Percentiles rank a stretch among this genome's conserved stretches.
Evolutionary conservation across 2,888 invertebrate species (phyloP).

Genomic region (Bhutanitis thaidina): DNA sequence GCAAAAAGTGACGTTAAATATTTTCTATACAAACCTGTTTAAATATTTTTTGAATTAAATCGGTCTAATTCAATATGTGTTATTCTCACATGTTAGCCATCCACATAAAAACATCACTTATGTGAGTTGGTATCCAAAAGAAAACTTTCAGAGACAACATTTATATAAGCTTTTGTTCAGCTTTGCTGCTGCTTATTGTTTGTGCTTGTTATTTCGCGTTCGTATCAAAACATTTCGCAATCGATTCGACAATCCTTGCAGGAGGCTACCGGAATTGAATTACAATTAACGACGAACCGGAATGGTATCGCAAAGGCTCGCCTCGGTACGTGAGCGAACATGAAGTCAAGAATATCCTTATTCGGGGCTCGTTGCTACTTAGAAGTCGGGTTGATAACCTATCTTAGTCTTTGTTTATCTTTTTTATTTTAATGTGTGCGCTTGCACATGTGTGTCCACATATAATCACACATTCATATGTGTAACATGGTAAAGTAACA

Average conservation of each 20-base stretch:
- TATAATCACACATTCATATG: too few species aligned
- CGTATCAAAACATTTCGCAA: not conserved
- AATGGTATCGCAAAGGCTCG: conserved; percentile 2
- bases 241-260: conserved; percentile 4
- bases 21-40: too few species aligned
- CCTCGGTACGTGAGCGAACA: conserved; percentile 4
- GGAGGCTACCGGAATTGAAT: conserved; percentile 10
- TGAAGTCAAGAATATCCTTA: conserved; percentile 12
- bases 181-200: not conserved
- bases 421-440: not conserved
- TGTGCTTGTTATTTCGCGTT: not conserved
- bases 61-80: too few species aligned
- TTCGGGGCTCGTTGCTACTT: not conserved
- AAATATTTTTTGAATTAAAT: too few species aligned
- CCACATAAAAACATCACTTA: too few species aligned
- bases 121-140: too few species aligned
- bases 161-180: too few species aligned
- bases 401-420: conserved; percentile 5
- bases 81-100: too few species aligned
- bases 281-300: conserved; percentile 6
- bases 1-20: too few species aligned
- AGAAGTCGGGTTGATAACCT: conserved; percentile 7
- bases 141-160: too few species aligned
- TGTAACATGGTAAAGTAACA: too few species aligned
- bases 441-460: not conserved